Conservation (phyloP, 2,797 vertebrate genomes). For the Amblyopsis hoosieri region DNA sequence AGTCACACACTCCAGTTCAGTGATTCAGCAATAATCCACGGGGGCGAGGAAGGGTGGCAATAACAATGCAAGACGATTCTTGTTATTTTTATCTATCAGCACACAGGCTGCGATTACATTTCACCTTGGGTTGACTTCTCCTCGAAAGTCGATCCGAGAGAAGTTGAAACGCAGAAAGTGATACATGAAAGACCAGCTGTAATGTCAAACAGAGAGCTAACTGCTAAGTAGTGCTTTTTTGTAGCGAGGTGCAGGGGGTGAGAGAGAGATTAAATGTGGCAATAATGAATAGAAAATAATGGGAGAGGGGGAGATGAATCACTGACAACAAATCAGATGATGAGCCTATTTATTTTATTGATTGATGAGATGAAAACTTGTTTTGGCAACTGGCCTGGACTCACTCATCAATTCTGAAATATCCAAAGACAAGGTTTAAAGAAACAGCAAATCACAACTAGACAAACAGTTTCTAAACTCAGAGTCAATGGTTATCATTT, state of each 20-base stretch:
- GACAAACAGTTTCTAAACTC: no score
- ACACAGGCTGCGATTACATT: conserved; percentile 11
- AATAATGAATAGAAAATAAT: no score
- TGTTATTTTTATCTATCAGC: background rate
- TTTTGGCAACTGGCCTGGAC: no score
- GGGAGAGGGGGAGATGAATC: background rate
- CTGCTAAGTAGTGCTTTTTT: conserved; percentile 2
- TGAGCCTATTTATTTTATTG: no score
- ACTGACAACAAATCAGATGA: no score
- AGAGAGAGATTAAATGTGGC: conserved; percentile 2
- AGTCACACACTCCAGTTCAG: conserved; percentile 6
- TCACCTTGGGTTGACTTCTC: conserved; percentile 31
- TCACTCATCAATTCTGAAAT: no score
- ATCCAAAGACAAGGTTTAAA: no score
- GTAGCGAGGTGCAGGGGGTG: background rate
- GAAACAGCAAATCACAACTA: no score
- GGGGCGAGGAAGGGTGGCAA: no score
- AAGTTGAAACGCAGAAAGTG: background rate
- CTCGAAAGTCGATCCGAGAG: conserved; percentile 14
- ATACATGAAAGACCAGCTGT: conserved; percentile 14
- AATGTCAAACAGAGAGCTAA: conserved; percentile 3
- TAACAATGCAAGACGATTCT: background rate
- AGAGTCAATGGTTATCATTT: no score
- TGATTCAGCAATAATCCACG: conserved; percentile 26
- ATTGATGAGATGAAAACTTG: no score